Evolutionary conservation across 2,113 vertebrate genomes (phyloP), one percentile per base, ranked within the genome.

Genomic region (Labeo rohita): DNA sequence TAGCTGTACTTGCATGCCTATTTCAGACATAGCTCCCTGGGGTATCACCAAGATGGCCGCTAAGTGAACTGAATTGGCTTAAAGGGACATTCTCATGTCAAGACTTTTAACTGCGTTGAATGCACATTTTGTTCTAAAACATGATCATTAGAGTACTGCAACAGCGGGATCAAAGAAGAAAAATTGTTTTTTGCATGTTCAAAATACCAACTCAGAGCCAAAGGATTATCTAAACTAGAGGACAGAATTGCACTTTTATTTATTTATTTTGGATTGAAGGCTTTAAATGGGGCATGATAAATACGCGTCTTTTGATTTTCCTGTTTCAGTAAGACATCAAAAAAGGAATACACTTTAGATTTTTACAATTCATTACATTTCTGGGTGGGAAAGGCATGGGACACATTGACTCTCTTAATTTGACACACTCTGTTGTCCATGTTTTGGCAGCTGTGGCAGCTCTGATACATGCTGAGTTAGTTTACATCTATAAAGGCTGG

Each of bases 141-240:
- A n/a, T 45, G 43, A 73, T n/a, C 70, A 73, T 45, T 73, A 73
- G 43, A 73, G 21, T 9, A 70, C 66, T 70, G 34, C 39, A 47
- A 73, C 43, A 47, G 70, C n/a, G 10, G 43, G 70, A 73, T 73
- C 43, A 76, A 76, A 52, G 5, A 68, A 36, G 47, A 76, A 76
- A 76, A 11, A 76, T 12, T 21, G 45, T 15, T 50, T 49, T 49
- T 23, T 49, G 73, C 73, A 15, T 50, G 73, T 45, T 72, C 68
- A 72, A 45, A 72, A 72, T 9, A 3, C 39, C 18, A 72, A 21
- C 68, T 21, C 8, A 43, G 8, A 72, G 39, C 68, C 39, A 72
- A 45, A 21, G 68, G 68, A 72, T 45, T 72, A 72, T 72, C 73
- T 75, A 75, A 75, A 75, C 73, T 28, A n/a, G 11, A 75, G n/a